A percentile compares a stretch with the other conserved stretches of the same genome.
These are phyloP conservation scores for Dasyornis broadbenti DNA, from an alignment of 2,113 vertebrate species.

Conservation along the genomic window DNA sequence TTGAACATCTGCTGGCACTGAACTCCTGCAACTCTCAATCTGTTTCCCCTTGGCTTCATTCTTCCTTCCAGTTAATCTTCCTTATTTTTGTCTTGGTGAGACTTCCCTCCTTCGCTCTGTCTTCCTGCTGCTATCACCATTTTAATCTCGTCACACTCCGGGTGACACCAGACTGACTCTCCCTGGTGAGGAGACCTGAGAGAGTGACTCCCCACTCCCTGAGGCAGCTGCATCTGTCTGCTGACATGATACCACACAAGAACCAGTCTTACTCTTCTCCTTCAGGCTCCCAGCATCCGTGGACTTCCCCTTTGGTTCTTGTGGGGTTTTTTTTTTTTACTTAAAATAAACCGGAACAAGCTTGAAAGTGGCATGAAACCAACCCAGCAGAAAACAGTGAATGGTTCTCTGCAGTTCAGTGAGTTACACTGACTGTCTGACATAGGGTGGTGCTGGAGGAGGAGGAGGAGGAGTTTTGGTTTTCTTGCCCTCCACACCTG, in stretches of 20 bases:
- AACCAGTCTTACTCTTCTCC: background rate
- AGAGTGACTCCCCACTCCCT: rapidly evolving
- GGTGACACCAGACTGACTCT: background rate
- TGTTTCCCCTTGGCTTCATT: slow-evolving; percentile 53
- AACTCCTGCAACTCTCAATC: slow-evolving; percentile 60
- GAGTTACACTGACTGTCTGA: background rate
- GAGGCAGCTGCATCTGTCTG: background rate
- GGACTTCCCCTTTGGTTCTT: background rate
- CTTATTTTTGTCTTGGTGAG: slow-evolving; percentile 51
- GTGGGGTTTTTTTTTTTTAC: background rate
- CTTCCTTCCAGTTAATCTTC: slow-evolving; percentile 54
- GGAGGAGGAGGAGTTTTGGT: background rate
- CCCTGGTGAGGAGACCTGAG: background rate
- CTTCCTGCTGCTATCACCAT: background rate
- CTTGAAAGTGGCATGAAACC: background rate
- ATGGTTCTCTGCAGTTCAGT: background rate
- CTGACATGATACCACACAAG: background rate
- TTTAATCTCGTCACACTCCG: background rate
- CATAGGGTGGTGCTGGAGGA: background rate
- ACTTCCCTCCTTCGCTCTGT: background rate
- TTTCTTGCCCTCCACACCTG: background rate
- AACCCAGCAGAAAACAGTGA: background rate
- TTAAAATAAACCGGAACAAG: background rate
- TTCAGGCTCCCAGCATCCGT: background rate
- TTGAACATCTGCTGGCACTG: slow-evolving; percentile 58